Base-by-base conservation (phyloP, 1,140 invertebrate genomes). In the Tetranychus cinnabarinus region DNA sequence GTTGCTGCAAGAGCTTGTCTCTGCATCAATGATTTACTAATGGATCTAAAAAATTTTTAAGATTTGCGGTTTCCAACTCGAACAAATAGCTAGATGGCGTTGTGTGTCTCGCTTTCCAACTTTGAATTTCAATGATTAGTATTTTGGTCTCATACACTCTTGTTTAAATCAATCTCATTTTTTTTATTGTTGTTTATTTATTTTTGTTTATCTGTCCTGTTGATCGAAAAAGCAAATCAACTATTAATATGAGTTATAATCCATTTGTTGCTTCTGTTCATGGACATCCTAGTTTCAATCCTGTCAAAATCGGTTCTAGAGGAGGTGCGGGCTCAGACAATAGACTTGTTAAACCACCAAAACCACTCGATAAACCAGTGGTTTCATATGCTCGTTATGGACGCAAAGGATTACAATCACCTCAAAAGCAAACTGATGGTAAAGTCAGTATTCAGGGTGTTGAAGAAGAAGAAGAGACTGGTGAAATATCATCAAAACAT, bases 361-460 rank as follows among this genome's bases (percentile, higher is more conserved):
- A 97, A 72, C 82, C 90, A 95, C 95, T 0, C 76, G 92, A 97
- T 69, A 96, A 97, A 75, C 95, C 95, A 0, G 76, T 97, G 7
- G 90, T 96, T 84, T 93, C 95, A 0, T 97, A 97, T 73, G 96
- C 97, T 92, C 78, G 93, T 59, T 98, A 96, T 70, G 93, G 88
- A 63, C 79, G 91, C 59, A 91, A 92, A 39, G 33, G 33, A 2
- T 56, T 56, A 15, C 55, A 56, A 56, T 60, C 62, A 7, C 58
- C 62, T 3, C 62, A 63, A 48, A 61, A 59, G 23, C 64, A 65
- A 63, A 61, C 57, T 60, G 67, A 68, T 61, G 66, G 66, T 1
- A 69, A 73, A 68, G 92, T 96, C 69, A 89, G 92, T 71, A 95
- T 97, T 68, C 87, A 96, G 73, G 88, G 89, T 23, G 88, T 89